Evolutionary conservation across 2,888 invertebrate species (phyloP).

Genomic region (Pollenia amentaria): DNA sequence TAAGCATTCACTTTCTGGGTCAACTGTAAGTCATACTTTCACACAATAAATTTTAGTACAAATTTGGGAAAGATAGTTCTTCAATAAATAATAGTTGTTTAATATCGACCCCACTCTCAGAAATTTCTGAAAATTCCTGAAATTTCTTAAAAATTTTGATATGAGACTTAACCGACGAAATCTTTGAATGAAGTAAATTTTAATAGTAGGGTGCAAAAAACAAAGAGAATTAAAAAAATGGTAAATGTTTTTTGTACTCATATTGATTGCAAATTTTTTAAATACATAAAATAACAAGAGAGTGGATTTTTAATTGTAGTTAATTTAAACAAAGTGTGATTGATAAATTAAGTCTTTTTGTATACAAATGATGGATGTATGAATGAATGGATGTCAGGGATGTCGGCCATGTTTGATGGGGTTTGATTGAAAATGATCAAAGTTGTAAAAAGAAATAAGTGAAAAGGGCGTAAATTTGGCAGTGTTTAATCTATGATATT

Average conservation of each 20-base stretch:
- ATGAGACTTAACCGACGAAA: no score
- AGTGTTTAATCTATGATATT: no score
- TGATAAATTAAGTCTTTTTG: conserved; percentile 17
- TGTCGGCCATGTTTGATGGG: conserved; percentile 10
- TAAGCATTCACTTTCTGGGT: no score
- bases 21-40: no score
- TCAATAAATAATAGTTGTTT: no score
- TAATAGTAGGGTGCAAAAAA: conserved; percentile 17
- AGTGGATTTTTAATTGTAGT: conserved; percentile 58
- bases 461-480: neutral
- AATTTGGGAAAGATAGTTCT: no score
- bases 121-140: neutral
- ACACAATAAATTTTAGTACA: no score
- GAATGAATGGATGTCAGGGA: neutral
- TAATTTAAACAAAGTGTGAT: conserved; percentile 24
- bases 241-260: conserved; percentile 19
- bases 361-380: neutral
- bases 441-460: conserved; percentile 18
- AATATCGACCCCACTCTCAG: no score
- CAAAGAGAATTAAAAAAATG: neutral
- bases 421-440: conserved; percentile 39
- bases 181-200: neutral
- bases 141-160: neutral
- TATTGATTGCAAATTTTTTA: conserved; percentile 65
- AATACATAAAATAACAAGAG: conserved; percentile 51